Evolutionary conservation across 2,888 invertebrate genomes (phyloP).

Genomic region (Tubiluchus corallicola): DNA sequence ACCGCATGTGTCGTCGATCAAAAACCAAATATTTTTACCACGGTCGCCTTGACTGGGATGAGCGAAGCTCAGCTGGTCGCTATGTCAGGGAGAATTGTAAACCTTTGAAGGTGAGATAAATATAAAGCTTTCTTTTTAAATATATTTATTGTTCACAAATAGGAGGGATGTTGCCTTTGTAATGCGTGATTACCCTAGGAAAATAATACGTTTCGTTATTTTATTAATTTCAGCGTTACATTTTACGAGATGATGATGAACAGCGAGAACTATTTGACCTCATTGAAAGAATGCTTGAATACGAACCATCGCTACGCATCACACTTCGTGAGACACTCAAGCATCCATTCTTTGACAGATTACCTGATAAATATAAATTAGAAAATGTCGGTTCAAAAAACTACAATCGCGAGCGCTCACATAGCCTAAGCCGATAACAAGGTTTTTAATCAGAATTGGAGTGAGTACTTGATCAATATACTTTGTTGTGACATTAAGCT

Average conservation of each 20-base stretch:
- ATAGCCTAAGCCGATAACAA: slow-evolving; percentile 23
- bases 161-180: too few relatives aligned
- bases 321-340: slow-evolving; percentile 9
- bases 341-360: slow-evolving; percentile 35
- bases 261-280: slow-evolving; percentile 64
- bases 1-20: slow-evolving; percentile 43
- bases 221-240: slow-evolving; percentile 58
- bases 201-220: too few relatives aligned
- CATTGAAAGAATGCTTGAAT: slow-evolving; percentile 29
- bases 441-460: too few relatives aligned
- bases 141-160: too few relatives aligned
- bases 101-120: slow-evolving; percentile 69
- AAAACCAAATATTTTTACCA: slow-evolving; percentile 95
- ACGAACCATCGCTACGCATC: slow-evolving; percentile 24
- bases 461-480: too few relatives aligned
- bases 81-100: slow-evolving; percentile 97
- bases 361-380: slow-evolving; percentile 35
- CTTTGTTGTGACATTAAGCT: too few relatives aligned
- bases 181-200: too few relatives aligned
- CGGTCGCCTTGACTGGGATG: slow-evolving; percentile 94
- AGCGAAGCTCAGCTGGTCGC: slow-evolving; percentile 83
- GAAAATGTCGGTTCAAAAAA: slow-evolving; percentile 15
- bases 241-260: slow-evolving; percentile 67
- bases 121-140: too few relatives aligned
- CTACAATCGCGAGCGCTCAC: slow-evolving; percentile 20